Evolutionary conservation across 2,888 invertebrate species (phyloP).

Genomic region (Callosobruchus maculatus): DNA sequence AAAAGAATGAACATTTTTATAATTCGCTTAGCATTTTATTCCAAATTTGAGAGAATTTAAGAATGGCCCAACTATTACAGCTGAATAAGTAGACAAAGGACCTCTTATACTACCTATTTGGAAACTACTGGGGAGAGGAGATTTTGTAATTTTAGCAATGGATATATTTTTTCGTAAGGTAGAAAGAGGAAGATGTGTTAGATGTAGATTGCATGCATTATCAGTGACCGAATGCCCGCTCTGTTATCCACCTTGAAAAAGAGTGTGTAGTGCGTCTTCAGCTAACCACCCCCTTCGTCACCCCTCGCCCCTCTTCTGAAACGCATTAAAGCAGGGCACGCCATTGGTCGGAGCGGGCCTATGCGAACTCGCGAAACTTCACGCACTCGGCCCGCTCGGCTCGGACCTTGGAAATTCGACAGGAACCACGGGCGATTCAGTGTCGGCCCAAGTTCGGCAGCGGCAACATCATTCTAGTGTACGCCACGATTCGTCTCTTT

Average conservation of each 20-base stretch:
- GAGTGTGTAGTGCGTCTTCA: not conserved
- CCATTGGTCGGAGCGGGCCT: slow-evolving; percentile 47
- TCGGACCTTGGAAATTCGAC: slow-evolving; percentile 42
- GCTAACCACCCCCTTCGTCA: not conserved
- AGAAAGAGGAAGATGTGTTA: too few relatives aligned
- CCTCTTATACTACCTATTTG: too few relatives aligned
- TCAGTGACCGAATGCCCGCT: not conserved
- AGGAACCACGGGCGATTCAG: slow-evolving; percentile 27
- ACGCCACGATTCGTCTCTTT: slow-evolving; percentile 6
- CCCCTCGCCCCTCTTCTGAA: slow-evolving; percentile 41
- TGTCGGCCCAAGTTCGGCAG: slow-evolving; percentile 18
- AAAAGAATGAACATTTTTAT: too few relatives aligned
- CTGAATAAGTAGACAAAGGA: too few relatives aligned
- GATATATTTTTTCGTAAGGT: too few relatives aligned
- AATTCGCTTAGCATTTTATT: too few relatives aligned
- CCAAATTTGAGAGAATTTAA: too few relatives aligned
- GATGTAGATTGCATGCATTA: not conserved
- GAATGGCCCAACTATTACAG: too few relatives aligned
- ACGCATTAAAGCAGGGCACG: slow-evolving; percentile 43
- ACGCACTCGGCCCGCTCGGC: slow-evolving; percentile 35
- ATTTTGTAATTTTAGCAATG: too few relatives aligned
- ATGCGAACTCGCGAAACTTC: slow-evolving; percentile 46
- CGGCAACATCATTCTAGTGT: slow-evolving; percentile 13
- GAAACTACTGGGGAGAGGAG: too few relatives aligned
- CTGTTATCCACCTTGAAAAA: not conserved